Conservation (phyloP, 1,140 invertebrate genomes). For the Laodelphax striatellus region DNA sequence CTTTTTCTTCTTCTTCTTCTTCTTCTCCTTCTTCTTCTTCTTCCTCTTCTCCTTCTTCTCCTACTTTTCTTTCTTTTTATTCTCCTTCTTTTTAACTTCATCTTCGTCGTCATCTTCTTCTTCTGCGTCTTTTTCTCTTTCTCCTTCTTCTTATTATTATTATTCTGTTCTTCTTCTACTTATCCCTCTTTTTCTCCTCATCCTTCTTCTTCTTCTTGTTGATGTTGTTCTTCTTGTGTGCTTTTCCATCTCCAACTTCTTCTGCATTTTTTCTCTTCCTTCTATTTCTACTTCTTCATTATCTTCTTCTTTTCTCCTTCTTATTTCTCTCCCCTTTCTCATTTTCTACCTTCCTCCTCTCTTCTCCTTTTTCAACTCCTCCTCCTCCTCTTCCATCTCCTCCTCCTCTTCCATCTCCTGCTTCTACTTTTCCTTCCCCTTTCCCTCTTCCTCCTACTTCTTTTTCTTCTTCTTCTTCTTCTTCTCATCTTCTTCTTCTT, state of each 20-base stretch:
- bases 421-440: no score
- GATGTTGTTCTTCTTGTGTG: no score
- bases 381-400: no score
- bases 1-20: background rate
- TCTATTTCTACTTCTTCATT: background rate
- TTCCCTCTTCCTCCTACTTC: no score
- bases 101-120: background rate
- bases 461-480: no score
- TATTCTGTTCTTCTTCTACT: no score
- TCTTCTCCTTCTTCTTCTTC: background rate
- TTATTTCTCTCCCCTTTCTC: background rate
- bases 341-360: background rate
- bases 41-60: background rate
- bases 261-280: no score
- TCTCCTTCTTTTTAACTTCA: background rate
- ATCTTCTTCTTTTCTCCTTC: background rate
- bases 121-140: no score
- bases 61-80: background rate
- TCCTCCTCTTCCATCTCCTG: no score
- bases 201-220: background rate
- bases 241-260: no score
- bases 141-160: background rate
- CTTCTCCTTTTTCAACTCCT: background rate
- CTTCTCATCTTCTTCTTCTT: no score
- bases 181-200: no score